A percentile compares a stretch with the other conserved stretches of the same genome.
Conservation (phyloP, 30 jellyfish, hydroid and myxozoan species). For the Aurelia sp. region DNA sequence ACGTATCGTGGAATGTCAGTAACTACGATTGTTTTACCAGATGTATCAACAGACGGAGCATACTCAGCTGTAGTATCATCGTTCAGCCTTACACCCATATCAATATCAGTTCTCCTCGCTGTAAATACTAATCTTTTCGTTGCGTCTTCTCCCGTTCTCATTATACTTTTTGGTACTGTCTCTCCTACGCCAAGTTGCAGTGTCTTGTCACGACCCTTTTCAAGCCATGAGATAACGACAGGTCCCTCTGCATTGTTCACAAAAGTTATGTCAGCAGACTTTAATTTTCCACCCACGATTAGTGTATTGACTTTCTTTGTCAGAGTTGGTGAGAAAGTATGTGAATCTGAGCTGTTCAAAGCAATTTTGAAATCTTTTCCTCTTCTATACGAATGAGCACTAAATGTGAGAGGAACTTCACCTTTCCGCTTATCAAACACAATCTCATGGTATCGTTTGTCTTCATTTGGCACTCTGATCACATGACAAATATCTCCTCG, state of each 20-base stretch:
- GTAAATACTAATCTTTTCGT: constrained; percentile 10
- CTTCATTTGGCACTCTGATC: constrained; percentile 38
- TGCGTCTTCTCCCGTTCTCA: neutral
- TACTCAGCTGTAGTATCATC: constrained; percentile 7
- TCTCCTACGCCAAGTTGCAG: constrained; percentile 19
- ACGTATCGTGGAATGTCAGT: constrained; percentile 40
- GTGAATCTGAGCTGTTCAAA: constrained; percentile 5
- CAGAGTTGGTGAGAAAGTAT: constrained; percentile 1
- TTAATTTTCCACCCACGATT: constrained; percentile 24
- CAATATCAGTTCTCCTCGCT: constrained; percentile 22
- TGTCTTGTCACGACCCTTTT: neutral
- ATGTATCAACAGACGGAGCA: constrained; percentile 25
- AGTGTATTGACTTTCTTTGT: neutral
- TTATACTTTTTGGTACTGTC: neutral
- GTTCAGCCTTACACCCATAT: constrained; percentile 20
- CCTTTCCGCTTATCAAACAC: constrained; percentile 24
- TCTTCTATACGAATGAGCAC: constrained; percentile 31
- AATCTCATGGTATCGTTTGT: constrained; percentile 2
- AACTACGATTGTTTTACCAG: neutral
- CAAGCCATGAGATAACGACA: constrained; percentile 40
- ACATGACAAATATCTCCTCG: constrained; percentile 25
- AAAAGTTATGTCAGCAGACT: constrained; percentile 11
- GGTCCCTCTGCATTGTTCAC: constrained; percentile 43
- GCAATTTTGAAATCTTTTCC: constrained; percentile 8
- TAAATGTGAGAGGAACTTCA: constrained; percentile 30